Conservation (phyloP, 2,888 invertebrate genomes). For the Papilio gigon region DNA sequence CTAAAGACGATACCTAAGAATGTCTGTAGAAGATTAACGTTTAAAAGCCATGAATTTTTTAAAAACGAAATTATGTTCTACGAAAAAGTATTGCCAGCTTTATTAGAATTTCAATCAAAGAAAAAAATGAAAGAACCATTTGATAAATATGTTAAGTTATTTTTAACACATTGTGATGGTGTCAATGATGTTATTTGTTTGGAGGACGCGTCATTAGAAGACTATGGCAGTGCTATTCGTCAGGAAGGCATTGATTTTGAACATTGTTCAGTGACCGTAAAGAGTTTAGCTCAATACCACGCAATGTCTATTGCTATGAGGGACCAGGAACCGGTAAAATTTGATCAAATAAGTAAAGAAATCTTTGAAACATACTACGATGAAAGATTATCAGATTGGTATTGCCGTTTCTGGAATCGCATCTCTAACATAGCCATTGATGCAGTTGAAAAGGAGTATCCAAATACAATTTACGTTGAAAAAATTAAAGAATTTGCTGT, state of each 20-base stretch:
- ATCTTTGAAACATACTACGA: conserved; percentile 83
- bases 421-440: conserved; percentile 82
- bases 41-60: conserved; percentile 85
- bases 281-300: conserved; percentile 82
- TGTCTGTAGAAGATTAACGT: conserved; percentile 84
- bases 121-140: conserved; percentile 75
- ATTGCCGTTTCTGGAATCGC: conserved; percentile 76
- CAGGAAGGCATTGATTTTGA: conserved; percentile 78
- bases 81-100: conserved; percentile 71
- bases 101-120: conserved; percentile 71
- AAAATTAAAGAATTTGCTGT: conserved; percentile 80
- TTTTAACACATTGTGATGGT: conserved; percentile 77
- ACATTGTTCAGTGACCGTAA: conserved; percentile 77
- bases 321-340: conserved; percentile 78
- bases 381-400: conserved; percentile 82
- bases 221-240: conserved; percentile 71
- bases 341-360: conserved; percentile 64
- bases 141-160: conserved; percentile 74
- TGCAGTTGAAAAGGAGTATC: conserved; percentile 85
- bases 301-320: conserved; percentile 83
- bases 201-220: conserved; percentile 77
- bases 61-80: conserved; percentile 87
- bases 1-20: conserved; percentile 86
- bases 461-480: conserved; percentile 81
- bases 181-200: conserved; percentile 80